Percentiles rank a stretch among this genome's conserved stretches.
Conservation (phyloP, 1,140 invertebrate genomes). For the Anastrepha obliqua region DNA sequence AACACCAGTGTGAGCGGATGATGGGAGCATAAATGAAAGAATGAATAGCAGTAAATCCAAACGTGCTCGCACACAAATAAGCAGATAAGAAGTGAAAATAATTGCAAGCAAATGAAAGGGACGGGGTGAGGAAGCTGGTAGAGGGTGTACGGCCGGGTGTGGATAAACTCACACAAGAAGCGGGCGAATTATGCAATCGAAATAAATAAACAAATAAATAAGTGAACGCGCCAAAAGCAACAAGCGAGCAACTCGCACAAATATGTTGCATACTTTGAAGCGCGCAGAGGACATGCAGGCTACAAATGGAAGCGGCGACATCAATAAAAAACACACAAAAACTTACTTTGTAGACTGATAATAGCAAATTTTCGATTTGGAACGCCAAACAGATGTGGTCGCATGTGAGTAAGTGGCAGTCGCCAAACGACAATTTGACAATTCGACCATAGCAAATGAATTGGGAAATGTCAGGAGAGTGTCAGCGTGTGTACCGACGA, state of each 20-base stretch:
- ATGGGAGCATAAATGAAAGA: constrained; percentile 14
- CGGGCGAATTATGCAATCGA: constrained; percentile 14
- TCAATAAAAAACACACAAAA: neutral
- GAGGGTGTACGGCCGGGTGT: neutral
- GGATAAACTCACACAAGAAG: neutral
- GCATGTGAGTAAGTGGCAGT: neutral
- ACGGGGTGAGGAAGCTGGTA: neutral
- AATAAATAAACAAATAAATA: constrained; percentile 23
- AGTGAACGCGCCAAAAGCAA: neutral
- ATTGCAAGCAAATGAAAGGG: neutral
- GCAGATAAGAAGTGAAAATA: constrained; percentile 45
- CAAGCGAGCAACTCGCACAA: neutral
- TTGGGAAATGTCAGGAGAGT: neutral
- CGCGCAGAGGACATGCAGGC: neutral
- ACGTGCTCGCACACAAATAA: constrained; percentile 51
- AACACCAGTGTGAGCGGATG: neutral
- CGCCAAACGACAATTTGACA: constrained; percentile 42
- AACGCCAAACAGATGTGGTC: neutral
- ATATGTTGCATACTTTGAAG: constrained; percentile 28
- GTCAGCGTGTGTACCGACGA: neutral
- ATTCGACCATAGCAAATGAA: neutral
- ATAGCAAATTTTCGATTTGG: constrained; percentile 40
- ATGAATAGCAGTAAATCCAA: constrained; percentile 36
- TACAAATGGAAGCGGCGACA: neutral
- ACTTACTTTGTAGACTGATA: constrained; percentile 24